phyloP scores from a whole-genome alignment of 2,113 vertebrate genomes.

The Paralichthys olivaceus region DNA sequence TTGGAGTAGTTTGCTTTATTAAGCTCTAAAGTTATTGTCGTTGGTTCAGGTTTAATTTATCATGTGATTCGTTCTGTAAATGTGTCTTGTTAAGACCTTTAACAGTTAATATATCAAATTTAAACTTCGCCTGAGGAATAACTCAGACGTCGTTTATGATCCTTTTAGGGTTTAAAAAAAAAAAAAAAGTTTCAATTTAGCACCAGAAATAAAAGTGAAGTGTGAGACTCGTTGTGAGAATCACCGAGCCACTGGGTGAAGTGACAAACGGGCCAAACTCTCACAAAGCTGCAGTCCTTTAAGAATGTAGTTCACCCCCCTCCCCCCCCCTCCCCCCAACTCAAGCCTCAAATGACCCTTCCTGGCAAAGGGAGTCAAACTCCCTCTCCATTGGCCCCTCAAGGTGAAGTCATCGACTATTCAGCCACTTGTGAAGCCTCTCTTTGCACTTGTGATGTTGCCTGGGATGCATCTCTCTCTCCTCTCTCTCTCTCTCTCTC shows the following conservation, averaged over 20 bases:
- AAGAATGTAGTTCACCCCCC: constrained; percentile 49
- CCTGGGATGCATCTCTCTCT: constrained; percentile 55
- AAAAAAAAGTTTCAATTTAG: no score
- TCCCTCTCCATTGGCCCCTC: constrained; percentile 43
- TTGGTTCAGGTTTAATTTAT: no score
- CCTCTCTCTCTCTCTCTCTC: neutral
- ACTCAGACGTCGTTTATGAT: no score
- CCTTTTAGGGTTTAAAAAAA: no score
- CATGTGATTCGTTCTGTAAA: no score
- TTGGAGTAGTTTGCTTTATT: no score
- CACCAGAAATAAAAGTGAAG: no score
- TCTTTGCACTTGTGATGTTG: constrained; percentile 73
- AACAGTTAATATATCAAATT: no score
- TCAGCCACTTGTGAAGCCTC: constrained; percentile 66
- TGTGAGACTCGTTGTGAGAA: neutral
- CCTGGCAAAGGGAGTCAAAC: constrained; percentile 54
- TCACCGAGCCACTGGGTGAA: constrained; percentile 7
- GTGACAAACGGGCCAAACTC: constrained; percentile 47
- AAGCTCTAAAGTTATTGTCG: no score
- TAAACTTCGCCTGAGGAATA: no score
- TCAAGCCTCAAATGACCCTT: constrained; percentile 62
- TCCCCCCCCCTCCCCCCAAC: constrained; percentile 11
- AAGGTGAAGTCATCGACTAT: constrained; percentile 75
- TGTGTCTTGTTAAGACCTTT: no score
- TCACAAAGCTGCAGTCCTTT: constrained; percentile 45